Conservation (phyloP, 2,888 invertebrate genomes). For the Andrena chrysosceles region DNA sequence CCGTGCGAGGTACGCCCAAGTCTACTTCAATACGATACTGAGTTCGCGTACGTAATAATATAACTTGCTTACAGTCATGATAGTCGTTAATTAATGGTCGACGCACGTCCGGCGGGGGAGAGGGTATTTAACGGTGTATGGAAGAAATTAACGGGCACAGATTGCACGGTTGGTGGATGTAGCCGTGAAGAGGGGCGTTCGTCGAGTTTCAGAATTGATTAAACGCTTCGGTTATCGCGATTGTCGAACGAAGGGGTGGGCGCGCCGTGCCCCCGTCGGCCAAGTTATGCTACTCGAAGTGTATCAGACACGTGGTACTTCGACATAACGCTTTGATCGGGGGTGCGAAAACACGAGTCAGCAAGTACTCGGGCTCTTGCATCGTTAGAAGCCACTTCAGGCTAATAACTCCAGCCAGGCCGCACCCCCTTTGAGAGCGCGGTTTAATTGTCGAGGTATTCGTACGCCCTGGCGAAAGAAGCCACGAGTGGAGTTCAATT, state of each 20-base stretch:
- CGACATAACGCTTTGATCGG: conserved; percentile 69
- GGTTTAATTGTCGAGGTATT: conserved; percentile 59
- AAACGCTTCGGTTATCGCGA: conserved; percentile 57
- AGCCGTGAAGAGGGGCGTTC: conserved; percentile 24
- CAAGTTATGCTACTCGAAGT: conserved; percentile 65
- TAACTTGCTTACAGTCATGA: too few relatives aligned
- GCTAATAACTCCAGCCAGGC: conserved; percentile 64
- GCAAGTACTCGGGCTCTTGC: conserved; percentile 62
- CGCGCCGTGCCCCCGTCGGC: conserved; percentile 41
- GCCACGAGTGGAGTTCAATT: conserved; percentile 24
- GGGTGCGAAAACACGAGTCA: conserved; percentile 69
- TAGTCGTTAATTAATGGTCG: too few relatives aligned
- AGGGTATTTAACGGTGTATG: background rate
- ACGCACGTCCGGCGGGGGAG: too few relatives aligned
- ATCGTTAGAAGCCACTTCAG: conserved; percentile 61
- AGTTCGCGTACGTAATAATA: too few relatives aligned
- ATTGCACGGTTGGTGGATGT: conserved; percentile 20
- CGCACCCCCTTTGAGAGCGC: conserved; percentile 48
- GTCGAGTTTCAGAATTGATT: conserved; percentile 61
- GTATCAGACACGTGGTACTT: conserved; percentile 50
- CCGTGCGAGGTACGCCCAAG: too few relatives aligned
- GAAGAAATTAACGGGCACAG: background rate
- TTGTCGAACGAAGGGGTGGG: conserved; percentile 39
- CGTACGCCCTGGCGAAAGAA: conserved; percentile 38
- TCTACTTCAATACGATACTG: too few relatives aligned